These are phyloP conservation scores for Anser cygnoides DNA, from an alignment of 2,113 vertebrate genomes.

Conservation along the genomic window DNA sequence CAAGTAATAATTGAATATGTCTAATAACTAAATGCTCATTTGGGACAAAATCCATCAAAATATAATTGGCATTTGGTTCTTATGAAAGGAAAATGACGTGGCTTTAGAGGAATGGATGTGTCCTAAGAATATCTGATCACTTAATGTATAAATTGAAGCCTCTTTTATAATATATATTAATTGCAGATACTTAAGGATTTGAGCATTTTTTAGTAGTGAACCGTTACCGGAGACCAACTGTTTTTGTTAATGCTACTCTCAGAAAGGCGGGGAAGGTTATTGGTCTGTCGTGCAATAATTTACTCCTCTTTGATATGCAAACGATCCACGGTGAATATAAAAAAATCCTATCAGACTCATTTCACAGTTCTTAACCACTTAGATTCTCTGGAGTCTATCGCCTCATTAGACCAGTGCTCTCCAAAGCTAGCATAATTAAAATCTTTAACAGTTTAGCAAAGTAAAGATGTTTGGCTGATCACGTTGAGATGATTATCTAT, in stretches of 20 bases:
- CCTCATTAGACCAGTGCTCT: constrained; percentile 99
- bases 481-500: constrained; percentile 98
- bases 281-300: constrained; percentile 99
- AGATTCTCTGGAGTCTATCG: constrained; percentile 96
- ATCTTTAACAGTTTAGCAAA: constrained; percentile 99
- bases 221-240: constrained; percentile 77
- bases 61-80: constrained; percentile 81
- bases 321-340: constrained; percentile 98
- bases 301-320: constrained; percentile 99
- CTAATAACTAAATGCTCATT: constrained; percentile 84
- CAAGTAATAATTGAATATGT: constrained; percentile 83
- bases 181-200: constrained; percentile 78
- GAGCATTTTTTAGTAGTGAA: constrained; percentile 69
- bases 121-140: constrained; percentile 75
- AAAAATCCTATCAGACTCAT: constrained; percentile 99
- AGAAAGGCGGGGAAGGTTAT: constrained; percentile 95
- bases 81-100: constrained; percentile 67
- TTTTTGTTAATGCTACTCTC: constrained; percentile 83
- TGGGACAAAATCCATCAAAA: constrained; percentile 84
- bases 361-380: constrained; percentile 99
- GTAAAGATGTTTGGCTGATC: constrained; percentile 99
- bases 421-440: constrained; percentile 99
- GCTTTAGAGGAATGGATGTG: constrained; percentile 52
- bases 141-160: constrained; percentile 76
- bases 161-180: constrained; percentile 79